Base-by-base conservation (phyloP, 1,140 invertebrate species). In the Apolygus lucorum region DNA sequence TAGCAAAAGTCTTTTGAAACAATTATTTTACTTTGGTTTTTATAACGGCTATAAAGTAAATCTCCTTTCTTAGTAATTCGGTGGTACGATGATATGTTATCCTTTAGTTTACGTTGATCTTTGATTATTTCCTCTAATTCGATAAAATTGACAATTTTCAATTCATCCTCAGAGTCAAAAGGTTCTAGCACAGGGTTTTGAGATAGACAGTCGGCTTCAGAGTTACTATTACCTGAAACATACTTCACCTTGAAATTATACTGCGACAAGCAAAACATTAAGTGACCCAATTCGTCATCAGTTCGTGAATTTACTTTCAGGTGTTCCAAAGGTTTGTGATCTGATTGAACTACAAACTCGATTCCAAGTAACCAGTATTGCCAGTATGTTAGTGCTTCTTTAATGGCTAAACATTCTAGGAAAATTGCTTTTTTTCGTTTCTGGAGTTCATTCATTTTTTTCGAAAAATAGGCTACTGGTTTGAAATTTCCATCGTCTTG, bases 11-110 rank as follows among this genome's bases (percentile, higher is more conserved):
- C 34, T 11, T 8, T 11, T 11, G 34, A 49, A 49, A 49, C 34
- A 49, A 49, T 49, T 49, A 49, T 49, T 49, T 49, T 49, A 49
- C 34, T 49, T 49, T 49, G 34, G 17, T 49, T 49, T 49, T 49
- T 17, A 49, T 49, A 49, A 49, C 17, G 34, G 34, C 17, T 49
- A 17, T 49, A 49, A 11, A 49, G 34, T 49, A 49, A 11, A 49
- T 49, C 34, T 11, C 34, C 34, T 49, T 49, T 49, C n/a, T 49
- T 49, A 8, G 34, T 49, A 17, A 49, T 17, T 8, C 34, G 34
- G 34, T 17, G 34, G 17, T 17, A 11, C 17, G 8, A 17, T 11
- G 34, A 49, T 8, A 49, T 8, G 34, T 11, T 49, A 17, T 49
- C 17, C 8, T 17, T 11, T 11, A 49, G 17, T 49, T 49, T 49